Base-by-base conservation (phyloP, 2,888 invertebrate species). In the Pimpla rufipes region DNA sequence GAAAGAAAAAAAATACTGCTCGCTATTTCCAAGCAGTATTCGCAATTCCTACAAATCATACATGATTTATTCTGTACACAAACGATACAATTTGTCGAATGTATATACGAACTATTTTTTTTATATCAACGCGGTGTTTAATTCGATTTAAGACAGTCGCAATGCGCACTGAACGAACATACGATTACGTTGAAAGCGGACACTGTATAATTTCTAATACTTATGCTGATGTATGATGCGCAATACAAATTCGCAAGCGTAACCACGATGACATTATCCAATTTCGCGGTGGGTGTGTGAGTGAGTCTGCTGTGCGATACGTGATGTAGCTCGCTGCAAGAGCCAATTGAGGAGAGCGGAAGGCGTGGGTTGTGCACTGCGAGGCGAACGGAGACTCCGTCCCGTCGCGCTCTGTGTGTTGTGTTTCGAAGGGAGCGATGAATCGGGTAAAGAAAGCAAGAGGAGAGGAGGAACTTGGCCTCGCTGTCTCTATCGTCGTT, bases 301-400 rank as follows among this genome's bases (percentile, higher is more conserved):
- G 73, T 62, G 18, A n/a, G 62, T 47, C 47, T 73, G 62, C 16
- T 62, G 35, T 35, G 35, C 62, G 62, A 29, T 42, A 45, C 47
- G 71, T 50, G 8, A 29, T 73, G 59, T 62, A 47, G 73, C 45
- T 29, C 11, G 71, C 29, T 23, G 87, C 86, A 85, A 87, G 87
- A 87, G 89, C 86, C 79, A 83, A 81, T 81, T 71, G 85, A 81
- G 87, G 83, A 82, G 88, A 88, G 87, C 91, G 91, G 90, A 90
- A 88, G 89, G 90, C 90, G 91, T 91, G 90, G 91, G 91, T 84
- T 62, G 82, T 68, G 68, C 68, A 79, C 62, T 37, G 47, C 21
- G 64, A 21, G 13, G 40, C 52, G 67, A 62, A n/a, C 4, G n/a
- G 59, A 37, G 59, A 47, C 11, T 18, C 42, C 59, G 35, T 42